Conservation (phyloP, 1,140 invertebrate genomes). For the Monochamus saltuarius region DNA sequence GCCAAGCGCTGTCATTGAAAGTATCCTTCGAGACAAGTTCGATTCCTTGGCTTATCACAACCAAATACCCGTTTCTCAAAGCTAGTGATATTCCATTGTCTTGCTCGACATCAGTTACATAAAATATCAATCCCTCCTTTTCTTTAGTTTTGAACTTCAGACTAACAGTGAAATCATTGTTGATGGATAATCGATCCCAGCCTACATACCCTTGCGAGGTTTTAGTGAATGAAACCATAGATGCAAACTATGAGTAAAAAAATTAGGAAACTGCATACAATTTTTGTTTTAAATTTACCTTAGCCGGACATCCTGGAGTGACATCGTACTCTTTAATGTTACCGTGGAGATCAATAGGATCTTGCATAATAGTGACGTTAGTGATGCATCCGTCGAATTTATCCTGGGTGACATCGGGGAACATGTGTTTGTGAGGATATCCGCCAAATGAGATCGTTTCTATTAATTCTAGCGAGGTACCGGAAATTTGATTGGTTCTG, state of each 20-base stretch:
- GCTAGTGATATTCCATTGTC: constrained; percentile 66
- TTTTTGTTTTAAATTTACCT: constrained; percentile 56
- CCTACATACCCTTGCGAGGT: constrained; percentile 64
- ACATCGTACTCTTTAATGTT: constrained; percentile 79
- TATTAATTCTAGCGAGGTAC: constrained; percentile 44
- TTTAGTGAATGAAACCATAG: constrained; percentile 64
- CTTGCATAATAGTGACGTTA: constrained; percentile 72
- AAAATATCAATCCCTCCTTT: constrained; percentile 76
- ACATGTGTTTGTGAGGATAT: constrained; percentile 68
- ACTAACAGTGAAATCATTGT: constrained; percentile 71
- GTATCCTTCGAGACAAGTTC: constrained; percentile 61
- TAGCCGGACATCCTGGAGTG: constrained; percentile 79
- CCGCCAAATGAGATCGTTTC: constrained; percentile 86
- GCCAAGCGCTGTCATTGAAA: constrained; percentile 90
- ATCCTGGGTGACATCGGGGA: constrained; percentile 63
- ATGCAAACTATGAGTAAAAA: constrained; percentile 38
- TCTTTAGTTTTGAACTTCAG: constrained; percentile 86
- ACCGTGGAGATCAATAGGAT: constrained; percentile 75
- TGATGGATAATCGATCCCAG: constrained; percentile 59
- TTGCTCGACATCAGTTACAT: constrained; percentile 66
- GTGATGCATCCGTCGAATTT: constrained; percentile 95
- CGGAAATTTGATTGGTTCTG: constrained; percentile 46
- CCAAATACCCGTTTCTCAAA: constrained; percentile 67
- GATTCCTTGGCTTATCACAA: constrained; percentile 68
- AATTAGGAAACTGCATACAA: neutral